Evolutionary conservation across 2,113 vertebrate species (phyloP).

Genomic region (Thermophis baileyi): DNA sequence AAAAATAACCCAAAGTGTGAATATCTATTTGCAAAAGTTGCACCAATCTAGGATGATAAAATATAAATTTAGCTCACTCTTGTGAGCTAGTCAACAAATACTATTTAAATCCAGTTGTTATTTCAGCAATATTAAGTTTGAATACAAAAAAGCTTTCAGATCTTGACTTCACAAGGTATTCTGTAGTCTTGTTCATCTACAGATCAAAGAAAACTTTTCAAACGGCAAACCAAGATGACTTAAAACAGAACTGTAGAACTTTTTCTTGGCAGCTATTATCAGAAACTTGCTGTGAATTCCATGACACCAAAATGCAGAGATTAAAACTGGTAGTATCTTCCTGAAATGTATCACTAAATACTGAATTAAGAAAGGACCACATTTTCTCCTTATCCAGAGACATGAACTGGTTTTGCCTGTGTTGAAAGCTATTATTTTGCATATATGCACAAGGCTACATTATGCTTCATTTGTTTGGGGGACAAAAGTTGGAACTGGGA

Average conservation of each 20-base stretch:
- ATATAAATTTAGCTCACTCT: not conserved
- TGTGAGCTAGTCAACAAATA: not conserved
- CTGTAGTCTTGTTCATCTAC: not conserved
- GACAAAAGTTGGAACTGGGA: not conserved
- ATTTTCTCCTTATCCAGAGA: too few relatives aligned
- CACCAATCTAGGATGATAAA: not conserved
- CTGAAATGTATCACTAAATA: not conserved
- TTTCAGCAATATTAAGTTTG: not conserved
- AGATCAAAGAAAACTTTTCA: not conserved
- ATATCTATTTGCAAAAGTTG: not conserved
- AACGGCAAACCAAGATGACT: not conserved
- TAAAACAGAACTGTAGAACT: not conserved
- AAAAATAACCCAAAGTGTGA: not conserved
- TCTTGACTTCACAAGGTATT: not conserved
- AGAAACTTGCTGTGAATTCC: too few relatives aligned
- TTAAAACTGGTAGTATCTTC: not conserved
- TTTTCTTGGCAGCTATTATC: not conserved
- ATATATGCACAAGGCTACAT: not conserved
- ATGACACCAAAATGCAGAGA: not conserved
- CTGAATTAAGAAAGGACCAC: not conserved
- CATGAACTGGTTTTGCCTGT: not conserved
- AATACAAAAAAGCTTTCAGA: not conserved
- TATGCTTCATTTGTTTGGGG: not conserved
- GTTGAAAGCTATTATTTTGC: not conserved
- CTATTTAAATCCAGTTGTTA: not conserved